Evolutionary conservation across 2,888 invertebrate genomes (phyloP), one percentile per base, ranked within the genome.

Genomic region (Lasioglossum villosulum): DNA sequence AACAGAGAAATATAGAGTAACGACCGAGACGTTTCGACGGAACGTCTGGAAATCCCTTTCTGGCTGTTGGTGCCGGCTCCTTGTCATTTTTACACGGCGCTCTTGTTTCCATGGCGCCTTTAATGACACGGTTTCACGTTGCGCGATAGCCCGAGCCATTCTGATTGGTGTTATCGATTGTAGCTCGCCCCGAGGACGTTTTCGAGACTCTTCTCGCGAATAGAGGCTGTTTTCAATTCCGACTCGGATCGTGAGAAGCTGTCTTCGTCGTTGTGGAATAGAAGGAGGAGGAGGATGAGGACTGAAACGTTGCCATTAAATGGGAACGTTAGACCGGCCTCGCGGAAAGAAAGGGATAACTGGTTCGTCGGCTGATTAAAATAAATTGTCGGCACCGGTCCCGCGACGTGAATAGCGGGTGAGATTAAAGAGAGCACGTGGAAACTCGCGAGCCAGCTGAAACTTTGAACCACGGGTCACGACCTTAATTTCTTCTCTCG

Each of bases 401-500:
- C 37, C 68, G 77, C 56, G 71, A 76, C 73, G 83, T 81, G 78
- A 81, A 81, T 79, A 76, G 52, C 80, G 72, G 68, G 70, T 48
- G 77, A 73, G 79, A 86, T 86, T 86, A 83, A 83, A 89, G 81
- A 68, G 81, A 68, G 81, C 74, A 78, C 56, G 82, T 45, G 52
- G 76, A 78, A 86, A 78, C 83, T 82, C 86, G 79, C 85, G 79
- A 52, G 70, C 82, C 74, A 68, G 84, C 74, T 84, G 83, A 89
- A 88, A 88, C 56, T 88, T 89, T 84, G 80, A 82, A 75, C 88
- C 75, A n/a, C 70, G 78, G 89, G 84, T 89, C 89, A 84, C 89
- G 89, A 82, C 89, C 89, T 89, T 89, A 89, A 89, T 89, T 89
- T 81, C 88, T 86, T 73, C 78, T 68, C 86, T 71, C 75, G 71